Base-by-base conservation (phyloP, 2,888 invertebrate species). In the Aromia moschata region DNA sequence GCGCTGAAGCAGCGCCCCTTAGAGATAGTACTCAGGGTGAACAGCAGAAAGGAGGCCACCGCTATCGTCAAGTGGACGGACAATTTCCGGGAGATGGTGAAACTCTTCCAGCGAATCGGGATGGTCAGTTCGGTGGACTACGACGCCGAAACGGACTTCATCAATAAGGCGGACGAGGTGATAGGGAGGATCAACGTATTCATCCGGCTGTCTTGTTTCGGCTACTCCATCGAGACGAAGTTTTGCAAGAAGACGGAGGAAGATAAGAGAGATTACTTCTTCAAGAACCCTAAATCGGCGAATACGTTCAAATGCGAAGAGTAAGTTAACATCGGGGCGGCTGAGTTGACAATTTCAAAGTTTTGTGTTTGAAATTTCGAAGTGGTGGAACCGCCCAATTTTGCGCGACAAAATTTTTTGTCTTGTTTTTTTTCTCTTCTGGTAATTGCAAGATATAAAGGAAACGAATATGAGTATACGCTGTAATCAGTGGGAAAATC, bases 131-230 rank as follows among this genome's bases (percentile, higher is more conserved):
- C 65, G 67, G 79, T 72, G 72, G 77, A 68, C 18, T 47, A 58
- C 53, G 51, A 31, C 4, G 59, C 55, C 5, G 25, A 1, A 10
- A 30, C 31, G 16, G 55, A 55, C 1, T 15, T 59, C 17, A 33
- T 51, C 10, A 36, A 45, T 11, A 14, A 73, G 64, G 12, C 65
- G 78, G 18, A 77, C 64, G 57, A 80, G 74, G 65, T 82, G 81
- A 78, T 79, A 45, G 86, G 84, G 1, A 80, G 81, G 62, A 75
- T 86, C 10, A 70, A 77, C 4, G 77, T 84, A 16, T 83, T 84
- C 64, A 70, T 85, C 17, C 76, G 85, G 62, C 64, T 86, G 10
- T 83, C 83, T 43, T 82, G 83, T 57, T 80, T 84, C 44, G 86
- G 86, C 5, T 77, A 80, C 9, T 80, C 75, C 40, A 82, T 85